phyloP scores from a whole-genome alignment of 2,888 invertebrate species.

The Drosophila yooni region DNA sequence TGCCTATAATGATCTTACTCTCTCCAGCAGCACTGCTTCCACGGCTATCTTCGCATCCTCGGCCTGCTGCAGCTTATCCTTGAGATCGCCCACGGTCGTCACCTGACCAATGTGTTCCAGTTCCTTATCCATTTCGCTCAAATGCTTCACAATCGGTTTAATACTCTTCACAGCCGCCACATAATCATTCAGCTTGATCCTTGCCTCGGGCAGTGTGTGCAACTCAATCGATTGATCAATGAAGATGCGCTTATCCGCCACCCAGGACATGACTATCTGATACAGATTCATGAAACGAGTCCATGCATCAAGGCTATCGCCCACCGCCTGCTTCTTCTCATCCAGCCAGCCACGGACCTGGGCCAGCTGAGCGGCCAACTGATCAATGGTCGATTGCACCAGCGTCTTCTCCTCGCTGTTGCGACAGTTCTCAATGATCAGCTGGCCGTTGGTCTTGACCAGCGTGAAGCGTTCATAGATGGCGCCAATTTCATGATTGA shows the following conservation, averaged over 20 bases:
- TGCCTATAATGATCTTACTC: slow-evolving; percentile 86
- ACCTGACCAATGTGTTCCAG: slow-evolving; percentile 93
- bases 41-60: slow-evolving; percentile 94
- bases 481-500: slow-evolving; percentile 90
- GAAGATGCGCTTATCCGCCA: slow-evolving; percentile 92
- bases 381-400: slow-evolving; percentile 90
- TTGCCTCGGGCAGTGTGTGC: slow-evolving; percentile 91
- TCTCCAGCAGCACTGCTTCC: slow-evolving; percentile 93
- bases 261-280: slow-evolving; percentile 93
- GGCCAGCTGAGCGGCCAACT: slow-evolving; percentile 91
- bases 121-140: slow-evolving; percentile 96
- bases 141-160: slow-evolving; percentile 93
- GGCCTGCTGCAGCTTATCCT: slow-evolving; percentile 93
- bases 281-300: slow-evolving; percentile 93
- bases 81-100: slow-evolving; percentile 93
- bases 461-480: slow-evolving; percentile 91
- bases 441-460: slow-evolving; percentile 91
- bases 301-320: slow-evolving; percentile 95
- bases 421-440: slow-evolving; percentile 91
- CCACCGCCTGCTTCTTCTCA: slow-evolving; percentile 92
- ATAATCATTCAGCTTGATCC: slow-evolving; percentile 94
- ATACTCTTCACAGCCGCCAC: slow-evolving; percentile 95
- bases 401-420: slow-evolving; percentile 91
- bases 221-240: slow-evolving; percentile 91
- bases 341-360: slow-evolving; percentile 92